Base-by-base conservation (phyloP, 2,888 invertebrate species). In the Heteromurus nitidus region DNA sequence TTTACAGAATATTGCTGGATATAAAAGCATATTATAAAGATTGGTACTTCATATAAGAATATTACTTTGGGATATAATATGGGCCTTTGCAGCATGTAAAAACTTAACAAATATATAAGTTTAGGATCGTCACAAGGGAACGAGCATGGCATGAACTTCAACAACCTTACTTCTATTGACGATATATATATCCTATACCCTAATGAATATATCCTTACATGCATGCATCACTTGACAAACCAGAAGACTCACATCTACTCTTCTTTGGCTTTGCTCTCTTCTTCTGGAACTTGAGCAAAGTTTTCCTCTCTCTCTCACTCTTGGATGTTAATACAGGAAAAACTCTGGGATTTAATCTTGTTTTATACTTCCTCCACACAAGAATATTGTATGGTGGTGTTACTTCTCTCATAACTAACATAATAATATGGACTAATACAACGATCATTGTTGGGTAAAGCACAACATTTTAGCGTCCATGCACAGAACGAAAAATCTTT, bases 281-380 rank as follows among this genome's bases (percentile, higher is more conserved):
- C 68, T 68, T 31, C 60, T 72, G 72, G 72, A 72, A 72, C 72
- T 60, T 60, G 44, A 55, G 26, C 47, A 42, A 53, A 72, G 60
- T 53, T 68, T 53, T 16, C 26, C 26, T 55, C 16, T 11, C 26
- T 24, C 22, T 55, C 44, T 44, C 13, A 2, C 11, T n/a, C n/a
- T n/a, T n/a, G n/a, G n/a, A 44, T 13, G 16, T 20, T 20, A 50
- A 50, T 9, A 50, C 9, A 50, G 50, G 50, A 50, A 50, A 36
- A 36, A 36, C 36, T 50, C 50, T 20, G 20, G 20, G 44, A 20
- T 50, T 50, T 50, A 50, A 20, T 50, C 50, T 50, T 18, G 20
- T 50, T 50, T 20, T 20, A n/a, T 20, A 9, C 20, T 50, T 50
- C 20, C 9, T 47, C 47, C n/a, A 2, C 20, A 50, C 50, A 50